A percentile compares a stretch with the other conserved stretches of the same genome.
Evolutionary conservation across 2,113 vertebrate genomes (phyloP).

Genomic region (Sula dactylatra): DNA sequence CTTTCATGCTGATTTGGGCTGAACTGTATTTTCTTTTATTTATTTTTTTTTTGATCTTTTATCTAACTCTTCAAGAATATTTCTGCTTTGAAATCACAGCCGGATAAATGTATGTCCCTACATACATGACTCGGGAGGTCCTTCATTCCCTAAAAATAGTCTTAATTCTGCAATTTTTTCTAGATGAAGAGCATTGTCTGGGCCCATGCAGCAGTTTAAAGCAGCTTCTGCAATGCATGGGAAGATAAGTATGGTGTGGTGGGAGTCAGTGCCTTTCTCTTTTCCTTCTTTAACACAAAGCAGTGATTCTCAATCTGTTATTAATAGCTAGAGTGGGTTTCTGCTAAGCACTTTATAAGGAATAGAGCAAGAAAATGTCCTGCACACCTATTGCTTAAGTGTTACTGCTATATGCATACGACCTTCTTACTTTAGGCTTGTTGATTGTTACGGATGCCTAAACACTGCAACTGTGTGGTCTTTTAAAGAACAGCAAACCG

Average conservation of each 20-base stretch:
- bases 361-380: background rate
- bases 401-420: background rate
- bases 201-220: background rate
- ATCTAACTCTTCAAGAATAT: background rate
- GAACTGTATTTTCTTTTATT: background rate
- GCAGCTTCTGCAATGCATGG: background rate
- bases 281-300: background rate
- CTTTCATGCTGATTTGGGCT: rapidly evolving
- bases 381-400: background rate
- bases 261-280: background rate
- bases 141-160: slow-evolving; percentile 24
- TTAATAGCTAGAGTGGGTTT: background rate
- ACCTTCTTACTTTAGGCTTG: background rate
- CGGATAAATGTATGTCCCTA: background rate
- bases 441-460: rapidly evolving
- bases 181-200: background rate
- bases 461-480: background rate
- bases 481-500: rapidly evolving
- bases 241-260: background rate
- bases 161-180: background rate
- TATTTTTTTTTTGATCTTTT: background rate
- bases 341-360: background rate
- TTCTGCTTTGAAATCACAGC: background rate
- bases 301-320: background rate
- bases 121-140: slow-evolving; percentile 24